Evolutionary conservation across 2,797 vertebrate genomes (phyloP).

Genomic region (Sarcophilus harrisii): DNA sequence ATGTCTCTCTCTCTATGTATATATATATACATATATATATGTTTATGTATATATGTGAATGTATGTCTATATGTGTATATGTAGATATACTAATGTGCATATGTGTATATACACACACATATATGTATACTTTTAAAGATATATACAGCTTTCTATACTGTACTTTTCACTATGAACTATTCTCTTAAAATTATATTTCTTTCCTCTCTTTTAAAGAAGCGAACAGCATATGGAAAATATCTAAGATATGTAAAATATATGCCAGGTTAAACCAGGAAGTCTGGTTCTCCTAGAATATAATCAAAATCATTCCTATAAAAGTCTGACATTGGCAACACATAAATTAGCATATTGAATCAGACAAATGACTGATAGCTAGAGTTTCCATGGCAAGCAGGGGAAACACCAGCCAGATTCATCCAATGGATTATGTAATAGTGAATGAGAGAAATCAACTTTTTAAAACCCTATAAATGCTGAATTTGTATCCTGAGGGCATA

Average conservation of each 20-base stretch:
- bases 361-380: slow-evolving; percentile 16
- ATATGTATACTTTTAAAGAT: background rate
- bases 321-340: slow-evolving; percentile 28
- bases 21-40: too few relatives aligned
- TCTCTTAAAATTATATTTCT: slow-evolving; percentile 24
- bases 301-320: slow-evolving; percentile 52
- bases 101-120: background rate
- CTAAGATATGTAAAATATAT: slow-evolving; percentile 17
- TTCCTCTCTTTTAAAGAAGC: slow-evolving; percentile 48
- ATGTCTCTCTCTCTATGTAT: background rate
- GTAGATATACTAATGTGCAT: background rate
- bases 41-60: background rate
- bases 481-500: too few relatives aligned
- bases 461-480: background rate
- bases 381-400: background rate
- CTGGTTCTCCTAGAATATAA: slow-evolving; percentile 58
- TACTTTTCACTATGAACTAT: background rate
- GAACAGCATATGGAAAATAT: slow-evolving; percentile 47
- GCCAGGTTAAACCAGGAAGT: slow-evolving; percentile 43
- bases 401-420: background rate
- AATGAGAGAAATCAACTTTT: background rate
- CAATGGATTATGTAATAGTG: background rate
- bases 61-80: background rate
- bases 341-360: slow-evolving; percentile 58
- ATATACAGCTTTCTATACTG: background rate